phyloP scores from a whole-genome alignment of 2,888 invertebrate genomes.

The Oconnorella tubifera region DNA sequence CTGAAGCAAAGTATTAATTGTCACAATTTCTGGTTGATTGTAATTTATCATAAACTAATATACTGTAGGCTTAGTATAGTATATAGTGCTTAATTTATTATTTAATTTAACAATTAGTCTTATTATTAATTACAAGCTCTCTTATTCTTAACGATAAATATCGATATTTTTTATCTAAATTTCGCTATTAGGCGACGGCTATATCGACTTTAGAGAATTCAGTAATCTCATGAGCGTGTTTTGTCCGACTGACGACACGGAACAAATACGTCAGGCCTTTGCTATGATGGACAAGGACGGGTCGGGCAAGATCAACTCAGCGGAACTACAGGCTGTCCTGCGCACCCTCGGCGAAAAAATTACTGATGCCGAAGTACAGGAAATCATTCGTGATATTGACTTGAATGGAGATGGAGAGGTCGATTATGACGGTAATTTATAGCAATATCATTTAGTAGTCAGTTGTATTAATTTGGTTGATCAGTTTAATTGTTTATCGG shows the following conservation, averaged over 20 bases:
- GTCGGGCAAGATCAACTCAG: slow-evolving; percentile 18
- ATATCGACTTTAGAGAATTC: slow-evolving; percentile 27
- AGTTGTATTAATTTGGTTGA: too few relatives aligned
- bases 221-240: slow-evolving; percentile 17
- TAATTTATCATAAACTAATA: too few relatives aligned
- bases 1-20: too few relatives aligned
- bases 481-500: too few relatives aligned
- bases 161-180: too few relatives aligned
- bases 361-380: slow-evolving; percentile 21
- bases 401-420: slow-evolving; percentile 24
- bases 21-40: too few relatives aligned
- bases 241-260: slow-evolving; percentile 20
- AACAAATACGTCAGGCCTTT: slow-evolving; percentile 25
- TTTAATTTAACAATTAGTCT: too few relatives aligned
- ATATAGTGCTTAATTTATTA: too few relatives aligned
- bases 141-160: too few relatives aligned
- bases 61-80: too few relatives aligned
- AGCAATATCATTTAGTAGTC: too few relatives aligned
- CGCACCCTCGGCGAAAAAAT: slow-evolving; percentile 23
- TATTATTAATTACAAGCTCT: too few relatives aligned
- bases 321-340: slow-evolving; percentile 20
- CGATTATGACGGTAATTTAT: slow-evolving; percentile 24
- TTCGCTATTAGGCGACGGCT: slow-evolving; percentile 22
- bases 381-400: slow-evolving; percentile 26
- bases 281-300: slow-evolving; percentile 26